phyloP scores from a whole-genome alignment of 2,888 invertebrate species.

The Leucophora obtusa region DNA sequence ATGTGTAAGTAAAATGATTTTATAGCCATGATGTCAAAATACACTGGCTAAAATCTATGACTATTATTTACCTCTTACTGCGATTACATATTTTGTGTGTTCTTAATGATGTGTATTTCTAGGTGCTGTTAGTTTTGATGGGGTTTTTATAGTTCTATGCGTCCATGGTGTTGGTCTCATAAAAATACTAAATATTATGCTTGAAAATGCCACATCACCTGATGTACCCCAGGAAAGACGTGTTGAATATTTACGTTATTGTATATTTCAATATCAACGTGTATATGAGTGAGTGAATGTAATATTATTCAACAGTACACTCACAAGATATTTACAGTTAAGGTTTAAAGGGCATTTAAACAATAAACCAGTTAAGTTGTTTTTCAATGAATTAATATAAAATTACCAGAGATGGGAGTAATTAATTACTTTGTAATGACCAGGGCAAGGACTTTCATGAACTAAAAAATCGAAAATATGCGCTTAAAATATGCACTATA shows the following conservation, averaged over 20 bases:
- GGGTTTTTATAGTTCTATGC: constrained; percentile 71
- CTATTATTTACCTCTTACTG: neutral
- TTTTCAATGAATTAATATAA: no score
- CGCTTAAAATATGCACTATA: no score
- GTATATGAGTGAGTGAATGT: constrained; percentile 65
- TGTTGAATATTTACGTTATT: constrained; percentile 70
- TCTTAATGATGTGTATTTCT: neutral
- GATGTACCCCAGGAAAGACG: constrained; percentile 69
- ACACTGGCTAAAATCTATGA: neutral
- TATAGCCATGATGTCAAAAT: neutral
- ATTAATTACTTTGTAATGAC: no score
- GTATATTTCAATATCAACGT: constrained; percentile 71
- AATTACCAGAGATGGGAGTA: no score
- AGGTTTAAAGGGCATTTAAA: no score
- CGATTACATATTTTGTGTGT: neutral
- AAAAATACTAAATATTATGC: constrained; percentile 64
- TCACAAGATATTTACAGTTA: no score
- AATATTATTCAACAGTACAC: no score
- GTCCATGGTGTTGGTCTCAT: constrained; percentile 71
- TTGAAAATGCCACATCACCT: constrained; percentile 69
- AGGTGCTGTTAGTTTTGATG: constrained; percentile 73
- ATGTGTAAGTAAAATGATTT: constrained; percentile 66
- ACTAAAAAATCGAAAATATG: no score
- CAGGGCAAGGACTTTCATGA: no score
- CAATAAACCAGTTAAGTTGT: no score